phyloP scores from a whole-genome alignment of 2,113 vertebrate genomes.

The Campylomormyrus numenius region DNA sequence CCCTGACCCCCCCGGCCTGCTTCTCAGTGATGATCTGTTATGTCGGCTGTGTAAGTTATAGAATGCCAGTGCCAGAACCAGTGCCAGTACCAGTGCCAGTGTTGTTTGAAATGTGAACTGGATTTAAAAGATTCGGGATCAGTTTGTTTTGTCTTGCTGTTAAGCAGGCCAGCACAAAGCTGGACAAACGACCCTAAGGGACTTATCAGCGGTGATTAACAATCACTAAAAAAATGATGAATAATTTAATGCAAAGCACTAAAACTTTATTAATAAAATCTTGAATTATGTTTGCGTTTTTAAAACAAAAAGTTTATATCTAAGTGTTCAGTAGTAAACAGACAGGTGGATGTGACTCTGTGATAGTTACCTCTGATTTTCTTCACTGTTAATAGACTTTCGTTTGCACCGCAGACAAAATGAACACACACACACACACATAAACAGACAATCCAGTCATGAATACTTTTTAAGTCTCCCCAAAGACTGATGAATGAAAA shows the following conservation, averaged over 20 bases:
- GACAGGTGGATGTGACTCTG: not conserved
- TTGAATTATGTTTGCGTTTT: not conserved
- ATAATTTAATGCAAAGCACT: not conserved
- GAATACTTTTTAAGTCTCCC: not conserved
- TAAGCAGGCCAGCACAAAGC: not conserved
- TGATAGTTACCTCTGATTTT: not conserved
- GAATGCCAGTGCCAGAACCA: not conserved
- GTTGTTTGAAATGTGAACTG: not conserved
- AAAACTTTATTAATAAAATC: not conserved
- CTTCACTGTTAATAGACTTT: not conserved
- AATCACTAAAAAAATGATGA: not conserved
- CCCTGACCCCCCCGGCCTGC: not conserved
- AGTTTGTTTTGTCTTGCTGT: not conserved
- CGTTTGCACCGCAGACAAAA: not conserved
- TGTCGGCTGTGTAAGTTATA: not conserved
- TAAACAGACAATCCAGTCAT: not conserved
- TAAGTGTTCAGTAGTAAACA: not conserved
- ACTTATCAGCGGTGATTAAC: not conserved
- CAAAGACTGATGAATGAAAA: not conserved
- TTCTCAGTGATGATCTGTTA: not conserved
- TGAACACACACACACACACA: not conserved
- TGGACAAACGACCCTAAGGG: not conserved
- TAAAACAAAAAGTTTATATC: not conserved
- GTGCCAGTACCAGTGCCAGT: not conserved
- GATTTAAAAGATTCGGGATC: not conserved